A percentile compares a stretch with the other conserved stretches of the same genome.
These are phyloP conservation scores for Marcusenius ussheri DNA, from an alignment of 2,113 vertebrate species.

Conservation along the genomic window DNA sequence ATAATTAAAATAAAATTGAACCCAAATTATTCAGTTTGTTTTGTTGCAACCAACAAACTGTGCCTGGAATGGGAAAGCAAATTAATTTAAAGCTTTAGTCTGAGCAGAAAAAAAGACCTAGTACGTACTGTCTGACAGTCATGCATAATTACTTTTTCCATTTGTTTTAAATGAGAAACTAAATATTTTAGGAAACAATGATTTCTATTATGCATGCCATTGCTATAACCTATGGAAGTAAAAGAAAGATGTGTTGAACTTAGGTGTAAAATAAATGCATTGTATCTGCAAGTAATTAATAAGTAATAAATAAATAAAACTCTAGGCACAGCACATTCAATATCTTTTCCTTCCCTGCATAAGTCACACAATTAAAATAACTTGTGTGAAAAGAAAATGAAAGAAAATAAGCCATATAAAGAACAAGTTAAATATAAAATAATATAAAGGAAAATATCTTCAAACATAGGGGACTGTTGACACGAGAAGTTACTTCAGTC, in stretches of 20 bases:
- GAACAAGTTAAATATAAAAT: not conserved
- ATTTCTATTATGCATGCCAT: not conserved
- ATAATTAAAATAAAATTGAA: not conserved
- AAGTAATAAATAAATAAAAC: not conserved
- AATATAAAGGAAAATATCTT: constrained; percentile 1
- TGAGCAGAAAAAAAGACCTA: not conserved
- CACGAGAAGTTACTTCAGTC: not conserved
- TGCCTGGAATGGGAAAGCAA: not conserved
- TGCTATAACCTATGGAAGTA: constrained; percentile 5
- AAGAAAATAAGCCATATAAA: not conserved
- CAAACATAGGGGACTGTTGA: not conserved
- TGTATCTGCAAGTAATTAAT: not conserved
- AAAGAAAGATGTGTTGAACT: not conserved
- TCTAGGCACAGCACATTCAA: not conserved
- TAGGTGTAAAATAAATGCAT: not conserved
- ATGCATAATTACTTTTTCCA: not conserved
- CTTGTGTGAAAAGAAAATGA: not conserved
- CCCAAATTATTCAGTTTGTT: not conserved
- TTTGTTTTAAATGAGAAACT: not conserved
- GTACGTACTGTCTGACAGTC: not conserved
- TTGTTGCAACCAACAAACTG: not conserved
- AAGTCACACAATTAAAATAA: not conserved
- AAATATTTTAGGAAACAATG: not conserved
- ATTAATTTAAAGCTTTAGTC: not conserved
- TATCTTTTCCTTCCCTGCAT: not conserved